phyloP scores from a whole-genome alignment of 2,113 vertebrate species.

The Okapia johnstoni region DNA sequence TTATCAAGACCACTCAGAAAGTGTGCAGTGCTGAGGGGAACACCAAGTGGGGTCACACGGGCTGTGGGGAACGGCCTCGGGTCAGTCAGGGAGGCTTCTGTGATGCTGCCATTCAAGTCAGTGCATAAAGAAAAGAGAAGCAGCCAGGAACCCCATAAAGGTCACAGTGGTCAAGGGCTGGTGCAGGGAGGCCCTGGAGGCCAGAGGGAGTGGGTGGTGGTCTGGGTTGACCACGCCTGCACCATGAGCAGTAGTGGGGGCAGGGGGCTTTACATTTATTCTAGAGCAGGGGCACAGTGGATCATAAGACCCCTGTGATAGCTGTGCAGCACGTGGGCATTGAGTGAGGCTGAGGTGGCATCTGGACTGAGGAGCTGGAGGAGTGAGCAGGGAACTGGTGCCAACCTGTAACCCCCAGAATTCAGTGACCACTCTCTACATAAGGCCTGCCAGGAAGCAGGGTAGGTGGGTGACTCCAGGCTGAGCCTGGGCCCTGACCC shows the following conservation, averaged over 20 bases:
- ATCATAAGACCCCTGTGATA: background rate
- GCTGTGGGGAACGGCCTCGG: accelerated
- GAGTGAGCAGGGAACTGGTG: too few relatives aligned
- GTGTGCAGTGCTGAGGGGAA: background rate
- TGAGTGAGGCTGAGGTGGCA: background rate
- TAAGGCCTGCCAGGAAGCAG: background rate
- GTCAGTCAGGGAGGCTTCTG: background rate
- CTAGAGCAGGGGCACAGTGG: background rate
- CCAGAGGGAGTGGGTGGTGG: background rate
- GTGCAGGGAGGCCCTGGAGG: background rate
- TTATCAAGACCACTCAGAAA: background rate
- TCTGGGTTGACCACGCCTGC: too few relatives aligned
- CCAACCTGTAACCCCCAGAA: accelerated
- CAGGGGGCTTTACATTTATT: background rate
- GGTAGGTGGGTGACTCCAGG: background rate
- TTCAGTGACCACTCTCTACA: background rate
- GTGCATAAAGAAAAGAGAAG: accelerated
- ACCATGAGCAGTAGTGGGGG: background rate
- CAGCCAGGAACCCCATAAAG: background rate
- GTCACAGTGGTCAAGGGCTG: background rate
- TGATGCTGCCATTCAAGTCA: background rate
- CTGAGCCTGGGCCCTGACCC: background rate
- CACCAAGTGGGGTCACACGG: background rate
- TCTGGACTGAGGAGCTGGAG: background rate
- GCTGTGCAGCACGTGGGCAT: accelerated